Evolutionary conservation across 2,888 invertebrate species (phyloP), one percentile per base, ranked within the genome.

Genomic region (Synergus laeviventris): DNA sequence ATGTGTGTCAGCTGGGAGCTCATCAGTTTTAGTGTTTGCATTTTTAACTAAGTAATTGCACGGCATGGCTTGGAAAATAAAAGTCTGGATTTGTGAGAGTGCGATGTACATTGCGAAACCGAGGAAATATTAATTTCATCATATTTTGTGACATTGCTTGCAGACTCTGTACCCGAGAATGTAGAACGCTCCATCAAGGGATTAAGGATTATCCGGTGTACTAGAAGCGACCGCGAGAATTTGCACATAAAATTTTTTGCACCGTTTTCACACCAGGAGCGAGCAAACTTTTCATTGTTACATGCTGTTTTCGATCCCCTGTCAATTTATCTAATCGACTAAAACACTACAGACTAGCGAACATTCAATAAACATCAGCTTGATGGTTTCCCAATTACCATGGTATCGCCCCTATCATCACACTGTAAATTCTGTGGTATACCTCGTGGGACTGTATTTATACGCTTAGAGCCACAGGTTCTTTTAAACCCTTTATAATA

Each of bases 301-400:
- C n/a, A 49, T 12, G 45, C 45, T 70, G 70, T 70, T 70, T 49
- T 49, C 70, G 70, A 70, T 31, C 70, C 70, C 31, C 49, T 49
- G 49, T 49, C 24, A 70, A 49, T 70, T 70, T 49, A 16, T 45
- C 45, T 70, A 70, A 70, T 70, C 70, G 70, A 70, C 49, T 31
- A 49, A 45, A 70, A 49, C 31, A 70, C 49, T 70, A 70, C 70
- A 70, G 49, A 70, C 70, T 45, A 45, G 70, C 36, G 70, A 70
- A 49, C 70, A 70, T 70, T 70, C 70, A 45, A 70, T 70, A 70
- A 70, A 70, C 70, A 70, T 70, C 70, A 70, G 45, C 45, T 45
- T 70, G 24, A 45, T 70, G 45, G 42, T 70, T 70, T 49, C 70
- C 45, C 70, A 70, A 24, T 70, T 45, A 70, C 49, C 45, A 49